A percentile compares a stretch with the other conserved stretches of the same genome.
phyloP scores from a whole-genome alignment of 2,113 vertebrate genomes.

The Okapia johnstoni region DNA sequence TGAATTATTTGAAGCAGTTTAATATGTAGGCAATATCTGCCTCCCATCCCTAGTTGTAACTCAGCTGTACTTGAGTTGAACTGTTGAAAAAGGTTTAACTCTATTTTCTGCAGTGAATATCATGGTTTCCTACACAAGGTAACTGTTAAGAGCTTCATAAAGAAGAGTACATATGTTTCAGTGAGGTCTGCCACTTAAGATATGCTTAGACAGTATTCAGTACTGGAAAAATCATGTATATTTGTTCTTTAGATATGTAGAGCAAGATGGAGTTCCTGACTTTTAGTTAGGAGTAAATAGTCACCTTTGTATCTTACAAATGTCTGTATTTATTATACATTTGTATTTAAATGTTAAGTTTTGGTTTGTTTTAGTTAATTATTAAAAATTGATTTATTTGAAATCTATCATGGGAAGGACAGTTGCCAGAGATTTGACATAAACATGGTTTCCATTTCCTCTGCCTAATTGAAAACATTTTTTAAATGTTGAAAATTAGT shows the following conservation, averaged over 20 bases:
- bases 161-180: not conserved
- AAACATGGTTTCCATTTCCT: slow-evolving; percentile 38
- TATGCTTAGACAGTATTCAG: not conserved
- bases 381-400: slow-evolving; percentile 29
- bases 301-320: not conserved
- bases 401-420: slow-evolving; percentile 49
- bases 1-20: slow-evolving; percentile 37
- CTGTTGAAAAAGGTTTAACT: slow-evolving; percentile 1
- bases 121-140: not conserved
- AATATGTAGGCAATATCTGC: not conserved
- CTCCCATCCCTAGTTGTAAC: not conserved
- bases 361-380: slow-evolving; percentile 36
- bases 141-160: not conserved
- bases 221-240: not conserved
- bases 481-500: slow-evolving; percentile 22
- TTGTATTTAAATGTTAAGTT: slow-evolving; percentile 25
- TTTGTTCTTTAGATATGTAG: not conserved
- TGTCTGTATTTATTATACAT: not conserved
- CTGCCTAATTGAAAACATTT: slow-evolving; percentile 36
- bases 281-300: not conserved
- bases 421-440: slow-evolving; percentile 50
- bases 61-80: slow-evolving; percentile 17
- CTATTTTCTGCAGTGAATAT: not conserved
- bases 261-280: not conserved
- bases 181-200: not conserved